Evolutionary conservation across 2,888 invertebrate species (phyloP).

Genomic region (Tortrix viridana): DNA sequence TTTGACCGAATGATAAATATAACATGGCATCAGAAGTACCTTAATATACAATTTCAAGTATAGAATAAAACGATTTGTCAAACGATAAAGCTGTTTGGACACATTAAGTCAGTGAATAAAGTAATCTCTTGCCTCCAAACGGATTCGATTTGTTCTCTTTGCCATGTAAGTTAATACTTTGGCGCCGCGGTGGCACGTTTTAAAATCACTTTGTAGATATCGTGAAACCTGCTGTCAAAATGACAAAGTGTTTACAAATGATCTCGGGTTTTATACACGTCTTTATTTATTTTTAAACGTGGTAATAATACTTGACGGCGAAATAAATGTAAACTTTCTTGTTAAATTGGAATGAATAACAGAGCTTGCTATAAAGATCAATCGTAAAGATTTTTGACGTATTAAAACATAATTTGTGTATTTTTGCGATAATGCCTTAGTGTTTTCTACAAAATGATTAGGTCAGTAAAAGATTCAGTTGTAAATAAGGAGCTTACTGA

Average conservation of each 20-base stretch:
- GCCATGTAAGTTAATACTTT: conserved; percentile 70
- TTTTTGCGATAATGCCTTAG: conserved; percentile 33
- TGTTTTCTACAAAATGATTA: conserved; percentile 54
- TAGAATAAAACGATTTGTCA: conserved; percentile 63
- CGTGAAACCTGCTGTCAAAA: conserved; percentile 60
- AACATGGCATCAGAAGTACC: conserved; percentile 40
- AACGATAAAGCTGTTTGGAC: conserved; percentile 62
- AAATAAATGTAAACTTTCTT: not conserved
- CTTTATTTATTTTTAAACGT: conserved; percentile 25
- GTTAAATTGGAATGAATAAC: not conserved
- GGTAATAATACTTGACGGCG: conserved; percentile 13
- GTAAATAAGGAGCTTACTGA: conserved; percentile 71
- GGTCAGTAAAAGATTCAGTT: conserved; percentile 58
- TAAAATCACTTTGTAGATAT: conserved; percentile 61
- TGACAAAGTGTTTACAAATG: conserved; percentile 66
- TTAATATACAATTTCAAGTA: conserved; percentile 20
- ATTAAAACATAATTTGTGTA: conserved; percentile 7
- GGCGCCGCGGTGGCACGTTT: conserved; percentile 60
- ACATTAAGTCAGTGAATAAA: conserved; percentile 66
- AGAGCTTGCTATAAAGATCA: not conserved
- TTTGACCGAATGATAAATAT: conserved; percentile 37
- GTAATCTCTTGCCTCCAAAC: conserved; percentile 58
- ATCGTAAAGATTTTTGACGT: not conserved
- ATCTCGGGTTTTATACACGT: conserved; percentile 22
- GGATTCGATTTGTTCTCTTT: conserved; percentile 63